Percentiles rank a stretch among this genome's conserved stretches.
Evolutionary conservation across 2,113 vertebrate species (phyloP).

Genomic region (Platichthys stellatus): DNA sequence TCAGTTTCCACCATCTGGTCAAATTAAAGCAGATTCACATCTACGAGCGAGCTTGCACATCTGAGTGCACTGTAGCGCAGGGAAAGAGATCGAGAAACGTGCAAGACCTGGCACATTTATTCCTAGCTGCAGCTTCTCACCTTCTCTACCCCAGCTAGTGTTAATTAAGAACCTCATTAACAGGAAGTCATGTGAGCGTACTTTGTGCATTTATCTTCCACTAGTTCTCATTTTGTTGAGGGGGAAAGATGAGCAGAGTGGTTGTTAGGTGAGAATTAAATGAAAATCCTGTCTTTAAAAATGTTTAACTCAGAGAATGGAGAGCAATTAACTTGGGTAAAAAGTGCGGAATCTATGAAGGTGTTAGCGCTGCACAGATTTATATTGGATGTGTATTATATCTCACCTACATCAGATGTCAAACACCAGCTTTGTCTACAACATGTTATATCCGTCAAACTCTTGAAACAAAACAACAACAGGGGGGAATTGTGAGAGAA

Average conservation of each 20-base stretch:
- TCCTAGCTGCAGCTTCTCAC: constrained; percentile 78
- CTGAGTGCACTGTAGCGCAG: constrained; percentile 20
- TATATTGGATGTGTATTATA: constrained; percentile 53
- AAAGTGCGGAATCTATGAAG: constrained; percentile 42
- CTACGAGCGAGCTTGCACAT: constrained; percentile 27
- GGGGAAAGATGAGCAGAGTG: constrained; percentile 14
- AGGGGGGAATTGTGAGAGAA: not conserved
- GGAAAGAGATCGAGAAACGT: constrained; percentile 47
- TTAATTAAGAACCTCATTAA: constrained; percentile 81
- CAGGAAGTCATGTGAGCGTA: constrained; percentile 66
- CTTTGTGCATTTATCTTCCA: constrained; percentile 62
- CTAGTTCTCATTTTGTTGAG: constrained; percentile 49
- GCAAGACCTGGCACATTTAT: constrained; percentile 81
- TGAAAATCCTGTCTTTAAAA: too few relatives aligned
- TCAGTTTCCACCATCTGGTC: constrained; percentile 16
- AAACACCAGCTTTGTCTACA: constrained; percentile 48
- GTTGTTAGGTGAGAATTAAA: constrained; percentile 40
- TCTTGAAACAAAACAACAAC: constrained; percentile 50
- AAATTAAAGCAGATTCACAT: constrained; percentile 44
- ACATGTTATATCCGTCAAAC: constrained; percentile 21
- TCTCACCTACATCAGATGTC: constrained; percentile 51
- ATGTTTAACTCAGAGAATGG: constrained; percentile 28
- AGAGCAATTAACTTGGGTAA: constrained; percentile 18
- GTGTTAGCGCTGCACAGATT: constrained; percentile 42
- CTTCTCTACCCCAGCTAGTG: constrained; percentile 74